phyloP scores from a whole-genome alignment of 2,113 vertebrate genomes.

The Grus americana region DNA sequence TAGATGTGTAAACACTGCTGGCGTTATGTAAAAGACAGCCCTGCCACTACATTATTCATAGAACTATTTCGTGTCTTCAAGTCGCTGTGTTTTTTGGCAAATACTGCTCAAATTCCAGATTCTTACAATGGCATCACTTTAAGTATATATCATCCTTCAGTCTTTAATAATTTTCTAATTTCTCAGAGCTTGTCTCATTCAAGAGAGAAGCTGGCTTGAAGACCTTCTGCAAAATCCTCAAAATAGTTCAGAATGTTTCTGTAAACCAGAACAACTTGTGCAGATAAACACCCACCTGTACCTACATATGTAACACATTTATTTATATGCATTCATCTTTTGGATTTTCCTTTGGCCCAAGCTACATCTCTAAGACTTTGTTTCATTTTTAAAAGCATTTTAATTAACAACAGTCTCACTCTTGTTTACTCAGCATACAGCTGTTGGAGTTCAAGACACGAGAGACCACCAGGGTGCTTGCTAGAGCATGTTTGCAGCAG shows the following conservation, averaged over 20 bases:
- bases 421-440: background rate
- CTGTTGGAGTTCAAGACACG: background rate
- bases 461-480: background rate
- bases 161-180: background rate
- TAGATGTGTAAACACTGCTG: background rate
- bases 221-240: background rate
- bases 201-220: background rate
- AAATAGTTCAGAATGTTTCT: background rate
- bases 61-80: background rate
- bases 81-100: background rate
- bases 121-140: background rate
- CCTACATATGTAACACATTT: background rate
- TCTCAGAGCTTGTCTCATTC: background rate
- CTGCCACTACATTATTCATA: background rate
- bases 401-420: background rate
- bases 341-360: background rate
- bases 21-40: background rate
- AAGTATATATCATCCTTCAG: background rate
- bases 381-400: background rate
- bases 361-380: background rate
- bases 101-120: background rate
- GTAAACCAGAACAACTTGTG: background rate
- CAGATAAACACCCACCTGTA: background rate
- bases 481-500: background rate
- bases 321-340: background rate